These are phyloP conservation scores for Lagorchestes hirsutus DNA, from an alignment of 2,797 vertebrate species.

Conservation along the genomic window DNA sequence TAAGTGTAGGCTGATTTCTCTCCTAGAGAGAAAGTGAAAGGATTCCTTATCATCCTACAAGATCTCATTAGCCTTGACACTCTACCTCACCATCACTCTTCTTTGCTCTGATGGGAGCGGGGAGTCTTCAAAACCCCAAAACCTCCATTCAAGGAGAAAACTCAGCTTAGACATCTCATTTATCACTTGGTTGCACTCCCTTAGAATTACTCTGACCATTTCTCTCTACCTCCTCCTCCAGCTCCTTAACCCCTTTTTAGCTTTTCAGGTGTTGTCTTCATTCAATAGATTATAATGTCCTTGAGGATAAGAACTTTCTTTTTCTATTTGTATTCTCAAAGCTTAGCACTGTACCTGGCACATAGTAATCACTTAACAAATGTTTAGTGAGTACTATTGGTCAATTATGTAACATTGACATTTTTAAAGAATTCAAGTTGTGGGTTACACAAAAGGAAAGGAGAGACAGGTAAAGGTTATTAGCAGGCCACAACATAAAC, in stretches of 20 bases:
- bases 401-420: not conserved
- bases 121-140: not conserved
- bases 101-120: not conserved
- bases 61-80: not conserved
- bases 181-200: not conserved
- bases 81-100: not conserved
- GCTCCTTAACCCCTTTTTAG: not conserved
- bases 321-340: not conserved
- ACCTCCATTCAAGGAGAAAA: not conserved
- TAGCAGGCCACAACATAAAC: not conserved
- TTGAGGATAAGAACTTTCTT: not conserved
- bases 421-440: not conserved
- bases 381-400: not conserved
- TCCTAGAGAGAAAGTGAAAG: too few relatives aligned
- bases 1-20: too few relatives aligned
- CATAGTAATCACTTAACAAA: not conserved
- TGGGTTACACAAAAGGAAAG: not conserved
- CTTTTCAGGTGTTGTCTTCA: not conserved
- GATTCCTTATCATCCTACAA: not conserved
- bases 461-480: not conserved
- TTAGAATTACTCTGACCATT: not conserved
- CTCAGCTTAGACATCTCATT: not conserved
- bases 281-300: not conserved
- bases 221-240: too few relatives aligned
- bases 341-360: not conserved